These are phyloP conservation scores for Steatocranus sp. DNA, from an alignment of 2,797 vertebrate species.

Conservation along the genomic window DNA sequence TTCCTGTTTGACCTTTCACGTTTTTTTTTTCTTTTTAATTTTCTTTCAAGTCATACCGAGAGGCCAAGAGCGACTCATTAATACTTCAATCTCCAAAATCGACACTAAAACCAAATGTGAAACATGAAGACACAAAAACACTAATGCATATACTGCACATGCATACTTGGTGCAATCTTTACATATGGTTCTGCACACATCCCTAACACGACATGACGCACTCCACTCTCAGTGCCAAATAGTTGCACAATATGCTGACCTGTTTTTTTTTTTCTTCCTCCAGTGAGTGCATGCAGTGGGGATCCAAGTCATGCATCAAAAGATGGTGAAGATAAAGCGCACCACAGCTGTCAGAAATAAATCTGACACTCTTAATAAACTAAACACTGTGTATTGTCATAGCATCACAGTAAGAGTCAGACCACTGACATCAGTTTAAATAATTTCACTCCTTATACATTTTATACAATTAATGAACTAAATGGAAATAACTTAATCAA, in stretches of 20 bases:
- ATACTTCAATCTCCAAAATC: neutral
- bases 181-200: constrained; percentile 11
- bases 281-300: constrained; percentile 32
- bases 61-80: constrained; percentile 11
- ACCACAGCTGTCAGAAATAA: constrained; percentile 28
- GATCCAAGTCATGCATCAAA: constrained; percentile 43
- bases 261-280: constrained; percentile 60
- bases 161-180: neutral
- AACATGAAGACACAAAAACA: neutral
- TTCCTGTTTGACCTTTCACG: constrained; percentile 73
- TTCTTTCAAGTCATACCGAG: constrained; percentile 27
- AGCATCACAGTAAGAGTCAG: neutral
- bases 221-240: constrained; percentile 31
- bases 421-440: neutral
- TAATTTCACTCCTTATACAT: neutral
- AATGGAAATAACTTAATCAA: neutral
- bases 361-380: constrained; percentile 23
- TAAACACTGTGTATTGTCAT: neutral
- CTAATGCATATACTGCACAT: neutral
- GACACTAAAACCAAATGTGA: neutral
- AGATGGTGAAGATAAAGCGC: constrained; percentile 45
- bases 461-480: neutral
- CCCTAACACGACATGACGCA: constrained; percentile 1
- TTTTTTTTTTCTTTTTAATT: constrained; percentile 22
- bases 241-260: constrained; percentile 66